phyloP scores from a whole-genome alignment of 2,113 vertebrate genomes.

The Peromyscus polionotus region DNA sequence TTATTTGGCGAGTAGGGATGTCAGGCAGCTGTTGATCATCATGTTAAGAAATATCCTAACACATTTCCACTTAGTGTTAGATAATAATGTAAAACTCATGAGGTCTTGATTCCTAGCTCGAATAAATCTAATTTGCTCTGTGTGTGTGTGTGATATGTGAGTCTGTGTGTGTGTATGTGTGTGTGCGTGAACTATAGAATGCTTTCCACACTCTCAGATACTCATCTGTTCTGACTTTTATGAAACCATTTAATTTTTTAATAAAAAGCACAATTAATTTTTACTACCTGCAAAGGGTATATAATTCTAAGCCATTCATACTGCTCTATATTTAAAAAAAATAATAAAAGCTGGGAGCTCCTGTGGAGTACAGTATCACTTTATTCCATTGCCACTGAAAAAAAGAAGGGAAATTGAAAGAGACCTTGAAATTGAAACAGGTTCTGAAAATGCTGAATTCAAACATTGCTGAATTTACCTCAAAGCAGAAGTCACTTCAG shows the following conservation, averaged over 20 bases:
- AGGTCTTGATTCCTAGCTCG: background rate
- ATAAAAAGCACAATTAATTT: constrained; percentile 61
- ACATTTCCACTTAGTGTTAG: background rate
- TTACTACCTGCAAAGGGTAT: constrained; percentile 16
- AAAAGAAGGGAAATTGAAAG: constrained; percentile 66
- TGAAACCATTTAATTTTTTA: background rate
- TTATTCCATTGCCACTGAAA: constrained; percentile 48
- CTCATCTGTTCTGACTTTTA: background rate
- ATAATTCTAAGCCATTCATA: constrained; percentile 31
- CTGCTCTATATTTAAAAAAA: constrained; percentile 59
- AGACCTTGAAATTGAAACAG: constrained; percentile 62
- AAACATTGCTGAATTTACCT: background rate
- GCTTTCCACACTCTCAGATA: background rate
- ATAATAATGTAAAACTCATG: background rate
- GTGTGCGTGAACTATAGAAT: background rate
- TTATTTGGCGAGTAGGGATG: background rate
- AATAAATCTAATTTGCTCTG: background rate
- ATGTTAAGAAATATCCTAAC: background rate
- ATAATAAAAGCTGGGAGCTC: constrained; percentile 51
- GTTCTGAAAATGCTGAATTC: constrained; percentile 71
- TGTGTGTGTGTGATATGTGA: background rate
- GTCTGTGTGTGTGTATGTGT: background rate
- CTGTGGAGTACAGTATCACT: constrained; percentile 67
- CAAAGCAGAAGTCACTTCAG: background rate
- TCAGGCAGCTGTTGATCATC: background rate